Base-by-base conservation (phyloP, 2,113 vertebrate genomes). In the Xiphophorus hellerii region DNA sequence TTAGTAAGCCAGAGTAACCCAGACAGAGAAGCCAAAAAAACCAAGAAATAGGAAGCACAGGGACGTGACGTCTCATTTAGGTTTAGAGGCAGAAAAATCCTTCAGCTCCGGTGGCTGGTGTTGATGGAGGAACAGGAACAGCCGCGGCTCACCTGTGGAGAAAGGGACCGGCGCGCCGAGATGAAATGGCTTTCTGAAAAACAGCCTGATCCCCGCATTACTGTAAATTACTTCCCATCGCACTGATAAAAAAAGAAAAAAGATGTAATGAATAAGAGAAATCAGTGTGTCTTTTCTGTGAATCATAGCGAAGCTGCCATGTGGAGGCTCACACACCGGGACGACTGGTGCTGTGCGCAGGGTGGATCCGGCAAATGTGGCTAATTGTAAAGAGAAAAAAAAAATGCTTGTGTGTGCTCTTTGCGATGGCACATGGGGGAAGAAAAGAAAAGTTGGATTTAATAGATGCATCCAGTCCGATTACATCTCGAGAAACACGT, bases 191-290 rank as follows among this genome's bases (percentile, higher is more conserved):
- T 88, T 87, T 87, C 86, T 88, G 77, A 85, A 88, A 74, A 90
- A 88, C 70, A 65, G 80, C 77, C 84, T 73, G 76, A 89, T 90
- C 86, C 80, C 39, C 63, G 15, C 86, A 88, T 89, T 90, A 89
- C 78, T 71, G 83, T 83, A 90, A 92, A 94, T 88, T 78, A 87
- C 88, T 89, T 93, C 89, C 88, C 81, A 85, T 88, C 81, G 60
- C 71, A 62, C n/a, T 22, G 35, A 35, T 35, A 35, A 35, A 35
- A 35, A 35, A 35, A 1, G 9, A 29, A 77, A 58, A 79, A 82
- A 80, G 67, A 86, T 83, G 77, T 84, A 80, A 88, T 85, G 78
- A 89, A 84, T 86, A 90, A 93, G 87, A 89, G 77, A 91, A 92
- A 91, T 92, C 84, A 89, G 81, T 58, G 67, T 65, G 77, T 80